Conservation (phyloP, 2,113 vertebrate species). For the Cricetomys ansorgei region DNA sequence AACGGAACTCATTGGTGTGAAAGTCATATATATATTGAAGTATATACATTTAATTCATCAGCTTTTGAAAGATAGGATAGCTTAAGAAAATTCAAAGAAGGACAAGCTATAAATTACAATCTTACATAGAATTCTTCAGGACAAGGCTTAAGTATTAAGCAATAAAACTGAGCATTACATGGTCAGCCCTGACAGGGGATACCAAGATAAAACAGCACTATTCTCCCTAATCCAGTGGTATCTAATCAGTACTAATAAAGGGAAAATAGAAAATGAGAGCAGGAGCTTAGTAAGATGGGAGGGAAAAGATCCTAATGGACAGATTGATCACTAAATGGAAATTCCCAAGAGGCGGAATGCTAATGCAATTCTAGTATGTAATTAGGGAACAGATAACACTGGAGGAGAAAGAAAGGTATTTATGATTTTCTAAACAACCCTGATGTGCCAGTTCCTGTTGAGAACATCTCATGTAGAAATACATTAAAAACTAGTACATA, state of each 20-base stretch:
- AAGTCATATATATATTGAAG: not conserved
- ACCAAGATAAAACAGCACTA: conserved; percentile 33
- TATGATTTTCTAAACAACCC: not conserved
- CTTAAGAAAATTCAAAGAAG: conserved; percentile 33
- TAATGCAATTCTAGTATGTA: conserved; percentile 60
- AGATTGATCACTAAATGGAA: conserved; percentile 64
- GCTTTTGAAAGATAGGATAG: conserved; percentile 41
- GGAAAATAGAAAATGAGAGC: conserved; percentile 55
- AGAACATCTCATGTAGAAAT: conserved; percentile 22
- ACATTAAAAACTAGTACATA: not conserved
- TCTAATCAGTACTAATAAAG: conserved; percentile 64
- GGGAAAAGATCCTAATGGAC: conserved; percentile 68
- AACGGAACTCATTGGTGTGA: not conserved
- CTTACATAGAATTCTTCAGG: conserved; percentile 40
- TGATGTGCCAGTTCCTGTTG: not conserved
- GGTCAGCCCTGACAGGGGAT: not conserved
- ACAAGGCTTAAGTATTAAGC: conserved; percentile 2
- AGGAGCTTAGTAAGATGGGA: conserved; percentile 61
- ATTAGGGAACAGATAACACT: conserved; percentile 21
- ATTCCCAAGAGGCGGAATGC: conserved; percentile 60
- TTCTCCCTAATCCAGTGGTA: conserved; percentile 44
- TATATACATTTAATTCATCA: not conserved
- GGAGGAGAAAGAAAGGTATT: conserved; percentile 42
- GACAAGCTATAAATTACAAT: conserved; percentile 13
- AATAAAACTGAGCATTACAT: conserved; percentile 45